A percentile compares a stretch with the other conserved stretches of the same genome.
Evolutionary conservation across 2,113 vertebrate species (phyloP).

Genomic region (Anoura caudifer): DNA sequence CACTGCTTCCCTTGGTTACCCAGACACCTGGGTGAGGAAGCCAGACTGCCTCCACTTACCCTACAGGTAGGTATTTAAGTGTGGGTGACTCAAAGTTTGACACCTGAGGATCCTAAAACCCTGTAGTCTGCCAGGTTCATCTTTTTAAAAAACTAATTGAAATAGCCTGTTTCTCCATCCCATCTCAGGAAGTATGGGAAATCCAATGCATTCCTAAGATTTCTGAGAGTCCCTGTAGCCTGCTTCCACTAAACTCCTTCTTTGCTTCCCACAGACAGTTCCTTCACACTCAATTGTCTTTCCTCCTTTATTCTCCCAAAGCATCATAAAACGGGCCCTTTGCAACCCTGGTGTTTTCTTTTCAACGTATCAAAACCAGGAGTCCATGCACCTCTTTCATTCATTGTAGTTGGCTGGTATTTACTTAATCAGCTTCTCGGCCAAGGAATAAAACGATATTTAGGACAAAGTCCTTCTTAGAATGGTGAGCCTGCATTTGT

Average conservation of each 20-base stretch:
- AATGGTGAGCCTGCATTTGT: neutral
- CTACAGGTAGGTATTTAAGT: neutral
- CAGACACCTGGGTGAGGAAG: too few species aligned
- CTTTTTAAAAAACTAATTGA: neutral
- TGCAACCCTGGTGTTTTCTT: neutral
- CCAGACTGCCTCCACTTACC: too few species aligned
- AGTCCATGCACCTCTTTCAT: accelerated
- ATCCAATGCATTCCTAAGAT: neutral
- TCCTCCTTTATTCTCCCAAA: neutral
- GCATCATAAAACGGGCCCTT: neutral
- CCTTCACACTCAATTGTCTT: neutral
- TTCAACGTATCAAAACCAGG: neutral
- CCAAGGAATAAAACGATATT: neutral
- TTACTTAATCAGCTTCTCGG: neutral
- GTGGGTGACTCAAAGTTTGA: neutral
- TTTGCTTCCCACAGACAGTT: neutral
- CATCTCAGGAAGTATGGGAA: neutral
- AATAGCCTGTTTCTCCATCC: neutral
- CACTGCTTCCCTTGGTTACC: too few species aligned
- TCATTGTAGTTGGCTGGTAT: neutral
- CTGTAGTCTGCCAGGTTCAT: neutral
- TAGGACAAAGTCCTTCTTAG: neutral
- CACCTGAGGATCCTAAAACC: neutral
- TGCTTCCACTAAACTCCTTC: neutral
- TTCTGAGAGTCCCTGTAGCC: neutral